These are phyloP conservation scores for Brachionus koreanus DNA, from an alignment of 1,140 invertebrate genomes.

Conservation along the genomic window DNA sequence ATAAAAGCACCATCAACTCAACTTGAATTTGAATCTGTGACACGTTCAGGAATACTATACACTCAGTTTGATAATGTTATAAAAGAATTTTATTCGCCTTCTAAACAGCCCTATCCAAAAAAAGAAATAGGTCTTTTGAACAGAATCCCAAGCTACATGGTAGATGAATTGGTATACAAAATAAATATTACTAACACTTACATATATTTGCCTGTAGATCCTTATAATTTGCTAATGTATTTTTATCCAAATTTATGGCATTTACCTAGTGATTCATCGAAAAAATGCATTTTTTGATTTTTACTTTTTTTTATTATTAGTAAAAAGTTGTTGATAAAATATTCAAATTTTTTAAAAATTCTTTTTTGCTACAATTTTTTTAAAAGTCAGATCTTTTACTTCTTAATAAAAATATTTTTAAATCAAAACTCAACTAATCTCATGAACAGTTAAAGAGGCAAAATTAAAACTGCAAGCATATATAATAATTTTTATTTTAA, in stretches of 20 bases:
- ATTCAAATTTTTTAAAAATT: too few relatives aligned
- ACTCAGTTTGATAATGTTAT: not conserved
- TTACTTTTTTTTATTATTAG: not conserved
- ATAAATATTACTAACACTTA: not conserved
- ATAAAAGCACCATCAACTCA: not conserved
- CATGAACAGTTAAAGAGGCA: too few relatives aligned
- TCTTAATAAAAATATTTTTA: too few relatives aligned
- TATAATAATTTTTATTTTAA: too few relatives aligned
- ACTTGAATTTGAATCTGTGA: slow-evolving; percentile 9
- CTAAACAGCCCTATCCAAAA: not conserved
- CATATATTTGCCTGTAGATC: not conserved
- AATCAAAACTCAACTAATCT: too few relatives aligned
- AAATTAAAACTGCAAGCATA: too few relatives aligned
- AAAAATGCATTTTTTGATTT: not conserved
- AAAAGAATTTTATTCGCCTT: not conserved
- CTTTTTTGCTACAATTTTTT: too few relatives aligned
- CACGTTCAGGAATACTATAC: not conserved
- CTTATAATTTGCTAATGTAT: not conserved
- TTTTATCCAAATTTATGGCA: slow-evolving; percentile 29
- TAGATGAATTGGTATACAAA: slow-evolving; percentile 20
- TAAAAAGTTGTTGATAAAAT: too few relatives aligned
- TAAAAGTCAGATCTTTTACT: too few relatives aligned
- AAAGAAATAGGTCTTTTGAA: not conserved
- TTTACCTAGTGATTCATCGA: not conserved
- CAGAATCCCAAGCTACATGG: not conserved